Percentiles rank a stretch among this genome's conserved stretches.
phyloP scores from a whole-genome alignment of 92 coral and sea anemone genomes.

The Bergia puertoricense region DNA sequence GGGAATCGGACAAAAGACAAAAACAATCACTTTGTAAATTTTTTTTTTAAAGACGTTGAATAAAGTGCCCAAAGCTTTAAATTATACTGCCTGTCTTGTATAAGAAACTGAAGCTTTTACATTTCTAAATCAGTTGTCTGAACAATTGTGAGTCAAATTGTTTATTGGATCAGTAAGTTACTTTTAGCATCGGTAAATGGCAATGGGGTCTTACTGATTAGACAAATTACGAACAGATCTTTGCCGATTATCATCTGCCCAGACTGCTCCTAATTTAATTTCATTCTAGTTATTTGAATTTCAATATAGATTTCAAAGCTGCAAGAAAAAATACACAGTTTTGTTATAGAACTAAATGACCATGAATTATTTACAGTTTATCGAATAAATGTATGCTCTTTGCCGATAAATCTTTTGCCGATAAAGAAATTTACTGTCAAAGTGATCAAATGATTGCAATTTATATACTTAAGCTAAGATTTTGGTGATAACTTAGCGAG shows the following conservation, averaged over 20 bases:
- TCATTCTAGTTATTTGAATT: constrained; percentile 21
- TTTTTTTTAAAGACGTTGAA: background rate
- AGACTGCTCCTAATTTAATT: constrained; percentile 27
- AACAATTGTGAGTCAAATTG: background rate
- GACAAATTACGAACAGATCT: background rate
- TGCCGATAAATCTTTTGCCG: background rate
- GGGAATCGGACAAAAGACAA: constrained; percentile 6
- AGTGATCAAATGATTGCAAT: background rate
- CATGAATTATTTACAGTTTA: background rate
- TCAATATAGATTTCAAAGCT: background rate
- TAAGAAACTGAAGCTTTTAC: background rate
- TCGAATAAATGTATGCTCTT: background rate
- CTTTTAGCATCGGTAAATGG: background rate
- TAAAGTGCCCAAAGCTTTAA: background rate
- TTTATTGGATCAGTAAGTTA: background rate
- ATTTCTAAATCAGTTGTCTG: background rate
- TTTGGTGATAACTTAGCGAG: too few species aligned
- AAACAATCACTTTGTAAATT: background rate
- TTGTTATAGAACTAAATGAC: background rate
- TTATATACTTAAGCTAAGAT: too few species aligned
- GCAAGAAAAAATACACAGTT: background rate
- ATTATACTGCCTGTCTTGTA: background rate
- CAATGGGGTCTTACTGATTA: background rate
- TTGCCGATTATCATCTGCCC: constrained; percentile 22
- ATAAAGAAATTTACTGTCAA: background rate